These are phyloP conservation scores for Pitangus sulphuratus DNA, from an alignment of 2,797 vertebrate species.

Conservation along the genomic window DNA sequence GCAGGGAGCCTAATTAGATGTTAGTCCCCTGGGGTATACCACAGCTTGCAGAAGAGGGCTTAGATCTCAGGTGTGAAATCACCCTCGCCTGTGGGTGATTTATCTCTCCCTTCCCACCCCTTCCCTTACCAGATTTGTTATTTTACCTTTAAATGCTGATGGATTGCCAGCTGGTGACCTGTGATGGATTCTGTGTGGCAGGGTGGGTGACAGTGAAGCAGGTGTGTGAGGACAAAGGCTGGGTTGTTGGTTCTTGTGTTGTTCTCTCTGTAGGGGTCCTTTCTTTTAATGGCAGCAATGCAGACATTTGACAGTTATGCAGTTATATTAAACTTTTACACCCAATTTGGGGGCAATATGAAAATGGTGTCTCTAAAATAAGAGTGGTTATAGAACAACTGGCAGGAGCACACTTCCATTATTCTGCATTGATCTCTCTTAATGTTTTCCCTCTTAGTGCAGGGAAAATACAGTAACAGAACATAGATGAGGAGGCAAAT, in stretches of 20 bases:
- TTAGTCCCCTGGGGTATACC: neutral
- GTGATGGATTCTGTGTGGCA: conserved; percentile 9
- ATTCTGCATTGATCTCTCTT: neutral
- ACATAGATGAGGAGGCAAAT: neutral
- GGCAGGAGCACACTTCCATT: neutral
- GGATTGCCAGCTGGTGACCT: neutral
- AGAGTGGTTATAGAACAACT: neutral
- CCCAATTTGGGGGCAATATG: neutral
- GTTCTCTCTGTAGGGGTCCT: neutral
- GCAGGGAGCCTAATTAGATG: neutral
- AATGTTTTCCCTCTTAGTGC: neutral
- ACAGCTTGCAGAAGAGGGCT: neutral
- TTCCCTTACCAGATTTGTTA: neutral
- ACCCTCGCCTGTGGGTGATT: neutral
- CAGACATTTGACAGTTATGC: neutral
- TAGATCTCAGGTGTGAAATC: conserved; percentile 7
- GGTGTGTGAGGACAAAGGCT: conserved; percentile 7
- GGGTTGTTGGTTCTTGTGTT: neutral
- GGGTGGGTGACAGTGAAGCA: neutral
- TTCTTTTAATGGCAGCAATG: neutral
- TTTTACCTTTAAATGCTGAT: conserved; percentile 42
- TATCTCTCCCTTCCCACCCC: neutral
- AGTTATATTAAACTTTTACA: neutral
- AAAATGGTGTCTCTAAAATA: neutral
- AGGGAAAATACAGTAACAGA: neutral